Percentiles rank a stretch among this genome's conserved stretches.
These are phyloP conservation scores for Aythya baeri DNA, from an alignment of 2,113 vertebrate species.

Conservation along the genomic window DNA sequence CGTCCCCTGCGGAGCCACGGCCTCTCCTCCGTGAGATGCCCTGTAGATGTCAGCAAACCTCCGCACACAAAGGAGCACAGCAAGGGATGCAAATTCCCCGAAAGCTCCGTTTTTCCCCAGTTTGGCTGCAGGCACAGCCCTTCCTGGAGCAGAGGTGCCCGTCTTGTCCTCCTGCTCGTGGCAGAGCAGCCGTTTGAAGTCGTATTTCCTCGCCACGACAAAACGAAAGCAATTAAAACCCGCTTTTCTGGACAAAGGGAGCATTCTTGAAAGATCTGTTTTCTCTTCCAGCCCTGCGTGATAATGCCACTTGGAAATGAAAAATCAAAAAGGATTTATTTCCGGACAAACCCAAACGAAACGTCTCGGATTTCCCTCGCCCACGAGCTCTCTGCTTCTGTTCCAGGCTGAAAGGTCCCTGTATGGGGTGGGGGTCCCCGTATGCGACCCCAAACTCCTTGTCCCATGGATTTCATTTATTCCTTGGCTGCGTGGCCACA, in stretches of 20 bases:
- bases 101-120: background rate
- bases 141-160: background rate
- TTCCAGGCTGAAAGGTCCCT: background rate
- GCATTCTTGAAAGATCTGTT: accelerated
- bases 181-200: background rate
- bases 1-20: accelerated
- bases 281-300: accelerated
- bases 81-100: background rate
- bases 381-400: accelerated
- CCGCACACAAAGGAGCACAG: background rate
- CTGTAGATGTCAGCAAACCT: constrained; percentile 56
- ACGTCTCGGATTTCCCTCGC: background rate
- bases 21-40: background rate
- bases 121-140: background rate
- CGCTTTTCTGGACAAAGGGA: background rate
- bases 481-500: no score
- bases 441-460: no score
- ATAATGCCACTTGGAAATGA: background rate
- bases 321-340: accelerated
- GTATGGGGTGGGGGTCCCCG: accelerated
- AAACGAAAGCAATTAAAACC: background rate
- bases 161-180: background rate
- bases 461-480: background rate
- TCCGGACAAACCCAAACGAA: background rate
- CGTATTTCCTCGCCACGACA: background rate